These are phyloP conservation scores for Pseudomyrmex dendroicus DNA, from an alignment of 1,140 invertebrate genomes.

Conservation along the genomic window DNA sequence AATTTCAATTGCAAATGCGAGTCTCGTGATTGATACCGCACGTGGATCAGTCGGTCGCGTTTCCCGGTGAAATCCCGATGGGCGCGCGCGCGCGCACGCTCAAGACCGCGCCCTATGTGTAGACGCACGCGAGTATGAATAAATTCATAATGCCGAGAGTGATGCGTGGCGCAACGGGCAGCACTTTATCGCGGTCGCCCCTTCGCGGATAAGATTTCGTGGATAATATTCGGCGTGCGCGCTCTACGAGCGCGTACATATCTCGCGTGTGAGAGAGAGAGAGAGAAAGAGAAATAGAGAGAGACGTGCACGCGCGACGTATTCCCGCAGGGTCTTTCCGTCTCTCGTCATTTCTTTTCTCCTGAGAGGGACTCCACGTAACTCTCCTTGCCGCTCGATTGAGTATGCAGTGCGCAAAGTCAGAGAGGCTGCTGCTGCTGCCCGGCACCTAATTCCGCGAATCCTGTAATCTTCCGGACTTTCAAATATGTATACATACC, in stretches of 20 bases:
- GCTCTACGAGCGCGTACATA: neutral
- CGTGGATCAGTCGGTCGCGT: conserved; percentile 41
- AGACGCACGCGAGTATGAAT: conserved; percentile 28
- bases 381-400: conserved; percentile 50
- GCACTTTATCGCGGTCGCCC: conserved; percentile 28
- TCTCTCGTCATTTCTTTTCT: conserved; percentile 35
- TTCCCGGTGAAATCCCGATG: neutral
- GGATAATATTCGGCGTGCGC: conserved; percentile 37
- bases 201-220: conserved; percentile 34
- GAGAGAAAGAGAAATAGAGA: neutral
- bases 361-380: neutral
- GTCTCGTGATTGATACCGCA: conserved; percentile 52
- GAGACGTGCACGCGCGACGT: neutral
- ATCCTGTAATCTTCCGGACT: conserved; percentile 61
- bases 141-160: conserved; percentile 45
- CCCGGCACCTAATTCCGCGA: conserved; percentile 59
- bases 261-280: neutral
- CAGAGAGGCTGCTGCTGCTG: neutral
- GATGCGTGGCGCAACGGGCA: conserved; percentile 22
- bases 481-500: conserved; percentile 32
- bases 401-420: conserved; percentile 66
- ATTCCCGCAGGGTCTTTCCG: neutral
- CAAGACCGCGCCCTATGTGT: too few relatives aligned
- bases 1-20: conserved; percentile 57
- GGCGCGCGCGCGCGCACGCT: neutral